Evolutionary conservation across 2,888 invertebrate species (phyloP).

Genomic region (Tipula vernalis): DNA sequence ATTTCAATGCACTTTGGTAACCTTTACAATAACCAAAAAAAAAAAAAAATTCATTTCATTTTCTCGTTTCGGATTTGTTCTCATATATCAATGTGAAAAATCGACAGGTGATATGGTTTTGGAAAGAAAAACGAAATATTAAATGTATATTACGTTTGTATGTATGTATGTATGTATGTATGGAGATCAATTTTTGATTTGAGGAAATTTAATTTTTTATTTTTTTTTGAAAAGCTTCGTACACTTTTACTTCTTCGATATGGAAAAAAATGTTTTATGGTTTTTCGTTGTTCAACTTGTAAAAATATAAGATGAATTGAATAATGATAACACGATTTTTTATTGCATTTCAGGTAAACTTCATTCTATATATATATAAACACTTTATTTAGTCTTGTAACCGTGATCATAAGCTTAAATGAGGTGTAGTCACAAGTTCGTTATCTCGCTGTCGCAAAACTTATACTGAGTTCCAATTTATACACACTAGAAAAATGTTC

Average conservation of each 20-base stretch:
- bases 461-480: no score
- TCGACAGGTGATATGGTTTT: not conserved
- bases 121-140: not conserved
- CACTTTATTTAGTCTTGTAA: no score
- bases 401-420: no score
- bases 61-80: not conserved
- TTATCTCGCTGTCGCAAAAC: no score
- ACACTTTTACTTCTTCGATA: not conserved
- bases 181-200: not conserved
- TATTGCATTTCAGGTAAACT: not conserved
- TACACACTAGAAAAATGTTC: no score
- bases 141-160: no score
- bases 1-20: not conserved
- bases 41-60: not conserved
- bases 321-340: not conserved
- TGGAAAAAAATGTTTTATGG: not conserved
- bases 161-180: no score
- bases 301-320: not conserved
- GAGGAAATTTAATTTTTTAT: not conserved
- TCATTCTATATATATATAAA: not conserved
- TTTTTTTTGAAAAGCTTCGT: not conserved
- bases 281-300: not conserved
- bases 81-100: not conserved
- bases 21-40: not conserved
- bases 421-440: no score